Base-by-base conservation (phyloP, 2,888 invertebrate species). In the Herminia tarsipennalis region DNA sequence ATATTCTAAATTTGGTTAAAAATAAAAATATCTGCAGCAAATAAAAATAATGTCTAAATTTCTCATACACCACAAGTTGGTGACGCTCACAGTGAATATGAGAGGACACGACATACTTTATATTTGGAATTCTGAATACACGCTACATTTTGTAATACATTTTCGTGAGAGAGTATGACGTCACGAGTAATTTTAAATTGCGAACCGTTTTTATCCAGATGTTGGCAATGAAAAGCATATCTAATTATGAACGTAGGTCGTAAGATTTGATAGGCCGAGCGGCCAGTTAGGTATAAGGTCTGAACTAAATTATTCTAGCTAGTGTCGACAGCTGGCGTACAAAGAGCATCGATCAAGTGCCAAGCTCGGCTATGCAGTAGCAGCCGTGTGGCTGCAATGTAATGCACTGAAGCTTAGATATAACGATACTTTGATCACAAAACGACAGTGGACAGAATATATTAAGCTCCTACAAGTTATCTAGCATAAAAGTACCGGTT, bases 301-400 rank as follows among this genome's bases (percentile, higher is more conserved):
- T 51, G 41, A 59, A 59, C 64, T 65, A 54, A 61, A 59, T 52
- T 48, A 55, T 56, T 60, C 64, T 66, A 76, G 68, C 69, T 58
- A 57, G 68, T 70, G 74, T 56, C 59, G 78, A 75, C 74, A 73
- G 73, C 54, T 66, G 58, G 48, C 50, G 49, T 58, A 70, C 66
- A 59, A 64, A 57, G 63, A 64, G 63, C 70, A 78, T 79, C 73
- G 74, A 82, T 83, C 79, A 77, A 68, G 62, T 66, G 55, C 53
- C 53, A 47, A 52, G 34, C 59, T 40, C 37, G 38, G 21, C 30
- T 66, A 36, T 52, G n/a, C n/a, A n/a, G n/a, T n/a, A n/a, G n/a
- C n/a, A n/a, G n/a, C n/a, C n/a, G n/a, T n/a, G n/a, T n/a, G n/a
- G n/a, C 42, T 46, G 40, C 43, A 30, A 43, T 9, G 35, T 12